Percentiles rank a stretch among this genome's conserved stretches.
These are phyloP conservation scores for Albula goreensis DNA, from an alignment of 2,113 vertebrate species.

Conservation along the genomic window DNA sequence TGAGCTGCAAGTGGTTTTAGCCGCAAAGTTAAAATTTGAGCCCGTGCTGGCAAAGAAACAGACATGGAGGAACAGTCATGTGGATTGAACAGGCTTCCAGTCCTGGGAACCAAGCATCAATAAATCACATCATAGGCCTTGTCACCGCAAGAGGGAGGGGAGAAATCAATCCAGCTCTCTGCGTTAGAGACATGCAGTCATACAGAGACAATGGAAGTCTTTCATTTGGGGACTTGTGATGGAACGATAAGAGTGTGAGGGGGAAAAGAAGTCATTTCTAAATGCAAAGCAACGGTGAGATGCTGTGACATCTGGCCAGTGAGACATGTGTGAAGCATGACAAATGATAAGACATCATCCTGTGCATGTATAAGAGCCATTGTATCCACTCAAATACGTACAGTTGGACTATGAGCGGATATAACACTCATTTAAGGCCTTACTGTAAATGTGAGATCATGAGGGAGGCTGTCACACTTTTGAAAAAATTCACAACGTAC, in stretches of 20 bases:
- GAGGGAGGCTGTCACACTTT: too few species aligned
- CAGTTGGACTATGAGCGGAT: not conserved
- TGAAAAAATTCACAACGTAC: too few species aligned
- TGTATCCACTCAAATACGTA: not conserved
- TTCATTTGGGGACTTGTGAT: slow-evolving; percentile 46
- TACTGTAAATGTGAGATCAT: too few species aligned
- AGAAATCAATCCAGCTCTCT: slow-evolving; percentile 27
- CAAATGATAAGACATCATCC: not conserved
- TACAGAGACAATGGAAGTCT: slow-evolving; percentile 57
- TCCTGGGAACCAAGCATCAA: slow-evolving; percentile 49
- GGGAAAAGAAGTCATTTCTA: slow-evolving; percentile 34
- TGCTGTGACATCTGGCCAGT: slow-evolving; percentile 2
- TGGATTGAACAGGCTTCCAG: not conserved
- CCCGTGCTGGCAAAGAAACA: not conserved
- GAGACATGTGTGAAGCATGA: slow-evolving; percentile 23
- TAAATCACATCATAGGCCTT: slow-evolving; percentile 56
- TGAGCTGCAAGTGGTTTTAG: not conserved
- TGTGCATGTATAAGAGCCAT: too few species aligned
- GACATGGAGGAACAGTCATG: not conserved
- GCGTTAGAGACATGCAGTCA: not conserved
- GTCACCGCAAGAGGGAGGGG: slow-evolving; percentile 49
- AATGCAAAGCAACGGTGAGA: slow-evolving; percentile 25
- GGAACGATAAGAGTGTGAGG: slow-evolving; percentile 18
- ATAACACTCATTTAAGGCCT: not conserved
- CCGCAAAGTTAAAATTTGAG: not conserved